A percentile compares a stretch with the other conserved stretches of the same genome.
phyloP scores from a whole-genome alignment of 2,888 invertebrate species.

The Dugesia japonica region DNA sequence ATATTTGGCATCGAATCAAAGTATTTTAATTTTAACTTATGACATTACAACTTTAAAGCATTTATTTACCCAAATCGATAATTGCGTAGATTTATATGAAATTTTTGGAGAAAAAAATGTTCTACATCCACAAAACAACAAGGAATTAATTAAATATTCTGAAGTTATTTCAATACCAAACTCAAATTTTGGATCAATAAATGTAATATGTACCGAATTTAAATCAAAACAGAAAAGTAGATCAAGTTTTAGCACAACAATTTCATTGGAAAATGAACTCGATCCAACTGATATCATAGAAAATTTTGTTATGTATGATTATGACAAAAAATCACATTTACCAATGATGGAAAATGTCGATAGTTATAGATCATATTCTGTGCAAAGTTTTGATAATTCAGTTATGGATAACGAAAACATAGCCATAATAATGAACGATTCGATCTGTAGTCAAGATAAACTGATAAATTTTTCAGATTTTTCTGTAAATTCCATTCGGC shows the following conservation, averaged over 20 bases:
- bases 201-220: background rate
- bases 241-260: background rate
- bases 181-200: background rate
- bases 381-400: background rate
- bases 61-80: background rate
- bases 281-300: background rate
- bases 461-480: background rate
- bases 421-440: background rate
- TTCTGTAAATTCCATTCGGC: background rate
- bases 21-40: background rate
- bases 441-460: background rate
- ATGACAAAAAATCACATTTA: background rate
- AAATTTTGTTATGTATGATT: background rate
- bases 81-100: background rate
- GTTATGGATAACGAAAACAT: background rate
- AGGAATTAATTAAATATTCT: background rate
- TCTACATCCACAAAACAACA: background rate
- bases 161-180: background rate
- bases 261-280: background rate
- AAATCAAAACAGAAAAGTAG: background rate
- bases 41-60: background rate
- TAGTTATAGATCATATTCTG: background rate
- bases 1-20: background rate
- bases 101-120: slow-evolving; percentile 3
- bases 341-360: background rate